Conservation (phyloP, 1,140 invertebrate genomes). For the Oreohelix idahoensis region DNA sequence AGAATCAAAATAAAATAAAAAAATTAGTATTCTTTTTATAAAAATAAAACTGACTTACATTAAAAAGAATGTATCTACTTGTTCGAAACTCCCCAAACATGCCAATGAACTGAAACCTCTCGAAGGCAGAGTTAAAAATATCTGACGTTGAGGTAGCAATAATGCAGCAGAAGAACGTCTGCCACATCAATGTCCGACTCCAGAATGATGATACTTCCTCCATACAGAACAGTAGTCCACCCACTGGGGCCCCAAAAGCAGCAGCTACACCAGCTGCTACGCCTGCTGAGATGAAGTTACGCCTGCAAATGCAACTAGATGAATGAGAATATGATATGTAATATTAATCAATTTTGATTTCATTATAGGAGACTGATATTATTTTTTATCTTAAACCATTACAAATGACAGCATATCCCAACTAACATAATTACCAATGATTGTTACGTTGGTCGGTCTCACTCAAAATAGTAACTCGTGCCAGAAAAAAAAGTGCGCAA, state of each 20-base stretch:
- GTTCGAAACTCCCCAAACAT: constrained; percentile 72
- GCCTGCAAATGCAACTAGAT: constrained; percentile 76
- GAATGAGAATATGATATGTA: no score
- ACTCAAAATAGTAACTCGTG: no score
- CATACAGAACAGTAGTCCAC: constrained; percentile 95
- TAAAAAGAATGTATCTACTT: constrained; percentile 70
- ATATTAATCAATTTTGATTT: no score
- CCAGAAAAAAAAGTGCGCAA: no score
- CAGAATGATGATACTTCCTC: constrained; percentile 84
- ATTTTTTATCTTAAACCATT: no score
- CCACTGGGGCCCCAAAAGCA: constrained; percentile 96
- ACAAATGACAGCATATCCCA: no score
- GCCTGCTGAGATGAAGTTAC: constrained; percentile 97
- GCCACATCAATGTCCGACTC: constrained; percentile 73
- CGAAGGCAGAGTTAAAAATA: constrained; percentile 73
- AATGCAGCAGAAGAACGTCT: constrained; percentile 75
- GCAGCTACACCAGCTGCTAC: constrained; percentile 95
- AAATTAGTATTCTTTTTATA: no score
- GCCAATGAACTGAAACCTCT: constrained; percentile 69
- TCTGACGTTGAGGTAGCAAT: constrained; percentile 73
- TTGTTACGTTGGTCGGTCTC: no score
- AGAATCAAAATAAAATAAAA: no score
- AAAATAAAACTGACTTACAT: constrained; percentile 49
- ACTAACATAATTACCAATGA: no score
- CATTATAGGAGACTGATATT: no score